Conservation (phyloP, 2,888 invertebrate genomes). For the Ennomos erosarius region DNA sequence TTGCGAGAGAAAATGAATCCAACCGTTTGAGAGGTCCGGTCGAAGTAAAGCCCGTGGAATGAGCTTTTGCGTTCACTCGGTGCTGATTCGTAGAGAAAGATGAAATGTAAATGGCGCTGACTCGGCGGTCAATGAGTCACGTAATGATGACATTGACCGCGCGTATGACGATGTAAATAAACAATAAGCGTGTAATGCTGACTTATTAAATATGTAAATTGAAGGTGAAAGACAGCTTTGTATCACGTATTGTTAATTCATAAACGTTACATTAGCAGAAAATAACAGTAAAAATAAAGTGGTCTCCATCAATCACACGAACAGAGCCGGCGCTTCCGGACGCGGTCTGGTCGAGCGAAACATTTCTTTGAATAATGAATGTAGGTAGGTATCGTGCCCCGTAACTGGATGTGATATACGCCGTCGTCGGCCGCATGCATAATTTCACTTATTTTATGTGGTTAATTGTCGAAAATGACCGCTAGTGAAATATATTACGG, state of each 20-base stretch:
- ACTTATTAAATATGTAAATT: constrained; percentile 24
- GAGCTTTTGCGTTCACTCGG: constrained; percentile 41
- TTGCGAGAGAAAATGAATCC: constrained; percentile 84
- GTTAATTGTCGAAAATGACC: constrained; percentile 86
- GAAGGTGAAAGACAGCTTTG: constrained; percentile 27
- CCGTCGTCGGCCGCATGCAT: constrained; percentile 85
- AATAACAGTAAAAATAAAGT: constrained; percentile 76
- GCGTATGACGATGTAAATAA: constrained; percentile 19
- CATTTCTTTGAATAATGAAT: constrained; percentile 86
- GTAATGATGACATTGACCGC: constrained; percentile 33
- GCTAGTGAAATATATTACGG: constrained; percentile 82
- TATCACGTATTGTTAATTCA: constrained; percentile 46
- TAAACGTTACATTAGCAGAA: constrained; percentile 60
- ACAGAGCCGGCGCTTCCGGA: constrained; percentile 80
- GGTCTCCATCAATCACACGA: constrained; percentile 82
- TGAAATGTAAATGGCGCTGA: constrained; percentile 17
- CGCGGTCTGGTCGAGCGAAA: constrained; percentile 79
- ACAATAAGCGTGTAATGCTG: constrained; percentile 23
- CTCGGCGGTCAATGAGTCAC: constrained; percentile 15
- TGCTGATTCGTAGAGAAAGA: constrained; percentile 24
- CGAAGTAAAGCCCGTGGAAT: constrained; percentile 36
- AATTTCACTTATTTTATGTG: constrained; percentile 86
- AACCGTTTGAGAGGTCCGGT: constrained; percentile 74
- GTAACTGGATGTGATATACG: constrained; percentile 86
- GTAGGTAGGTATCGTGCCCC: constrained; percentile 82